phyloP scores from a whole-genome alignment of 1,140 invertebrate genomes.

The Drosophila burlai region DNA sequence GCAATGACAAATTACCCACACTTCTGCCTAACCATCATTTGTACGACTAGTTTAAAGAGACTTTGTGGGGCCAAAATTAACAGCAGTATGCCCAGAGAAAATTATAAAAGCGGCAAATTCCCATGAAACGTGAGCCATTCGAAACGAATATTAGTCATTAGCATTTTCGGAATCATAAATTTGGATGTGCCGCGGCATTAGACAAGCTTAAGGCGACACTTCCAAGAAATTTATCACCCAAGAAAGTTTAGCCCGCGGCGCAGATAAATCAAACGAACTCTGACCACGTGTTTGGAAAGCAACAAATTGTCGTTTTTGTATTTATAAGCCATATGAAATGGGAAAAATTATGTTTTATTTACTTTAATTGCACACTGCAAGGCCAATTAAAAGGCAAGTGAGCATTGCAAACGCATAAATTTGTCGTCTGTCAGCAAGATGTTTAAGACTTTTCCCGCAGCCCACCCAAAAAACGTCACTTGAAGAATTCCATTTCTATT shows the following conservation, averaged over 20 bases:
- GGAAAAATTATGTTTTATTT: slow-evolving; percentile 31
- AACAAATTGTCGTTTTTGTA: slow-evolving; percentile 25
- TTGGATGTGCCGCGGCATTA: slow-evolving; percentile 45
- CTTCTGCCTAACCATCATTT: background rate
- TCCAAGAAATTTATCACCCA: slow-evolving; percentile 44
- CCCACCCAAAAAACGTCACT: slow-evolving; percentile 32
- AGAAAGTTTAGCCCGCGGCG: slow-evolving; percentile 42
- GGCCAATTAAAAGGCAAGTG: slow-evolving; percentile 57
- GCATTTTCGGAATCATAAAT: slow-evolving; percentile 48
- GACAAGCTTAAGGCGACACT: slow-evolving; percentile 54
- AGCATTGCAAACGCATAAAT: slow-evolving; percentile 65
- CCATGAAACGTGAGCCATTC: slow-evolving; percentile 25
- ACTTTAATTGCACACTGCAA: slow-evolving; percentile 29
- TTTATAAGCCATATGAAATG: slow-evolving; percentile 34
- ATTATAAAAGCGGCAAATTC: slow-evolving; percentile 2
- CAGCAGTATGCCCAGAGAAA: slow-evolving; percentile 6
- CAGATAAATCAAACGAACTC: slow-evolving; percentile 54
- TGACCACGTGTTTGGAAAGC: slow-evolving; percentile 27
- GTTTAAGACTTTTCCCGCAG: slow-evolving; percentile 15
- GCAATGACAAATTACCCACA: slow-evolving; percentile 11
- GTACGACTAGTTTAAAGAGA: slow-evolving; percentile 1
- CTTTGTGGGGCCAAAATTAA: background rate
- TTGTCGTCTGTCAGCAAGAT: slow-evolving; percentile 67
- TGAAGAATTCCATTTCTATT: slow-evolving; percentile 27
- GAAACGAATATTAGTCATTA: slow-evolving; percentile 64